Percentiles rank a stretch among this genome's conserved stretches.
Conservation (phyloP, 2,113 vertebrate genomes). For the Pungitius pungitius region DNA sequence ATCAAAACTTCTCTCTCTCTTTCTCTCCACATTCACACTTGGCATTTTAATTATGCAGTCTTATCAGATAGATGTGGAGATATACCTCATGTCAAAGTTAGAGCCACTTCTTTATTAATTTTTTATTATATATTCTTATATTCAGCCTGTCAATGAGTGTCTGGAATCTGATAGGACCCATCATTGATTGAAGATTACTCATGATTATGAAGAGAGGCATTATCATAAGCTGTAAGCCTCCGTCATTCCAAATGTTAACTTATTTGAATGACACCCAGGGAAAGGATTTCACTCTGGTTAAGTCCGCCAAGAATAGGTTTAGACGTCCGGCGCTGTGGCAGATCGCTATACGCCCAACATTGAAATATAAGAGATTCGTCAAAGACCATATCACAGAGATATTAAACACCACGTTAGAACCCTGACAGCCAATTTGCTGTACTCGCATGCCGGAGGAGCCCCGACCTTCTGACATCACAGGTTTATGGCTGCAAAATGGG, state of each 20-base stretch:
- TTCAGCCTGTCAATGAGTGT: slow-evolving; percentile 75
- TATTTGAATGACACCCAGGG: slow-evolving; percentile 54
- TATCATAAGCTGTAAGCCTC: slow-evolving; percentile 64
- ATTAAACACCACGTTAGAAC: slow-evolving; percentile 19
- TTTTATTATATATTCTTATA: slow-evolving; percentile 80
- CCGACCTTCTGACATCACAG: slow-evolving; percentile 47
- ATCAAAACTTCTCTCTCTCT: slow-evolving; percentile 54
- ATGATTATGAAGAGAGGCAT: slow-evolving; percentile 65
- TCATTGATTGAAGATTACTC: slow-evolving; percentile 77
- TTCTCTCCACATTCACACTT: slow-evolving; percentile 63
- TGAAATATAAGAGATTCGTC: slow-evolving; percentile 5
- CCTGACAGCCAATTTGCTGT: slow-evolving; percentile 18
- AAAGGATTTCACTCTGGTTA: slow-evolving; percentile 39
- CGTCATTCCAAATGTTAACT: slow-evolving; percentile 54
- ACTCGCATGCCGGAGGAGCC: slow-evolving; percentile 13
- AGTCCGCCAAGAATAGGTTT: slow-evolving; percentile 19
- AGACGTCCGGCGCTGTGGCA: slow-evolving; percentile 1
- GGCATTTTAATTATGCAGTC: slow-evolving; percentile 84
- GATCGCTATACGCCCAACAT: slow-evolving; percentile 5
- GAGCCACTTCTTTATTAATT: slow-evolving; percentile 81
- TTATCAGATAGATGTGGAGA: slow-evolving; percentile 83
- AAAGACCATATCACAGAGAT: background rate
- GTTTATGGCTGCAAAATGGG: slow-evolving; percentile 51
- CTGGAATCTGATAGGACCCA: slow-evolving; percentile 73
- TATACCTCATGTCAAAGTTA: slow-evolving; percentile 77